These are phyloP conservation scores for Heterohyrax brucei DNA, from an alignment of 2,797 vertebrate genomes.

Conservation along the genomic window DNA sequence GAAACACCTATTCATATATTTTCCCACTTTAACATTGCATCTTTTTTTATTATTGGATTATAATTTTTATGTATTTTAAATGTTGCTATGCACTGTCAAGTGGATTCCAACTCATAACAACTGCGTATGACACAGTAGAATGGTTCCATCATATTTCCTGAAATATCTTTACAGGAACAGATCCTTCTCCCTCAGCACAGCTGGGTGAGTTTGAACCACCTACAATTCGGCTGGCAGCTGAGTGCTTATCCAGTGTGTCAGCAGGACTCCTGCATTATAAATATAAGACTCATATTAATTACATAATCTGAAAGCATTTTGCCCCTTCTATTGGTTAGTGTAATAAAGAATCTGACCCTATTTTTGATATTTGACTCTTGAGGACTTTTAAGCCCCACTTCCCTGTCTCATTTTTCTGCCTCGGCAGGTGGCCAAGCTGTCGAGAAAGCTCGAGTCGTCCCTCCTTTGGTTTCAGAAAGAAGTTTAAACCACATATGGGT, in stretches of 20 bases:
- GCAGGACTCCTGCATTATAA: not conserved
- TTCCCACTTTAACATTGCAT: not conserved
- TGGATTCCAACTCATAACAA: too few species aligned
- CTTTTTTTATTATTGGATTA: not conserved
- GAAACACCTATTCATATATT: slow-evolving; percentile 10
- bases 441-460: not conserved
- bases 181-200: not conserved
- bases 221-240: not conserved
- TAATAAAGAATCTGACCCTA: not conserved
- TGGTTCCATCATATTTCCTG: not conserved
- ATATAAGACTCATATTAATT: not conserved
- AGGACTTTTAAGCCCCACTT: not conserved
- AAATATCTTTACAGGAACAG: not conserved
- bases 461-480: not conserved
- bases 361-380: not conserved
- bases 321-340: not conserved
- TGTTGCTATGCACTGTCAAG: not conserved
- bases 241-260: not conserved
- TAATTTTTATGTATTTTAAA: not conserved
- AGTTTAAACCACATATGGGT: not conserved
- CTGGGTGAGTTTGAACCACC: not conserved
- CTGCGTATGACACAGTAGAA: too few species aligned
- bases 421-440: not conserved
- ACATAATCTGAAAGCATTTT: not conserved
- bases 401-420: not conserved